These are phyloP conservation scores for Helogale parvula DNA, from an alignment of 2,113 vertebrate species.

Conservation along the genomic window DNA sequence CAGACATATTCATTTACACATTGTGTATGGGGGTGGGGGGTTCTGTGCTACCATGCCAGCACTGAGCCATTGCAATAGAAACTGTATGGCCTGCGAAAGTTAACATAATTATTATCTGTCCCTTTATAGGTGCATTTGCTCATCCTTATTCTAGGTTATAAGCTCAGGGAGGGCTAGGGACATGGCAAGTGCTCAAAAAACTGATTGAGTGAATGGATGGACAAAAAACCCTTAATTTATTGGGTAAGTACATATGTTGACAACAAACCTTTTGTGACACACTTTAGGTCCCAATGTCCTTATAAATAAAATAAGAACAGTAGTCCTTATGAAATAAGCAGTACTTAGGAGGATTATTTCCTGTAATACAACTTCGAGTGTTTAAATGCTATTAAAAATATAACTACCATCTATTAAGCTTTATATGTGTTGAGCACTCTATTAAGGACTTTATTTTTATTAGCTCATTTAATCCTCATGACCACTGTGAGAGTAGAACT, in stretches of 20 bases:
- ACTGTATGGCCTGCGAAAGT: background rate
- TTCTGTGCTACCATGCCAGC: background rate
- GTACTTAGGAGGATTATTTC: constrained; percentile 56
- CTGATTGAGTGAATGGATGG: background rate
- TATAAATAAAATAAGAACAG: constrained; percentile 29
- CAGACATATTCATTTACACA: background rate
- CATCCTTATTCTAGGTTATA: background rate
- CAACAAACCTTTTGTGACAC: background rate
- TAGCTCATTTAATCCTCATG: constrained; percentile 35
- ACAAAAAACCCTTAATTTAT: background rate
- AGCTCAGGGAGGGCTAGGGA: background rate
- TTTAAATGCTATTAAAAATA: constrained; percentile 74
- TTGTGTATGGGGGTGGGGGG: no score
- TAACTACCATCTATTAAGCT: constrained; percentile 71
- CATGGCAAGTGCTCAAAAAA: background rate
- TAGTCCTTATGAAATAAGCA: constrained; percentile 15
- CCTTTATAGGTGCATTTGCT: background rate
- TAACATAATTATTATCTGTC: background rate
- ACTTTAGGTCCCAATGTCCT: background rate
- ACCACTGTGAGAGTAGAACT: constrained; percentile 10
- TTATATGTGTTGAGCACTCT: constrained; percentile 59
- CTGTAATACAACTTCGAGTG: background rate
- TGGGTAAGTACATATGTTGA: background rate
- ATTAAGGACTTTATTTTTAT: constrained; percentile 72
- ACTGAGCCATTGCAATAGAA: background rate